Base-by-base conservation (phyloP, 2,113 vertebrate species). In the Tricholaema leucomelas region DNA sequence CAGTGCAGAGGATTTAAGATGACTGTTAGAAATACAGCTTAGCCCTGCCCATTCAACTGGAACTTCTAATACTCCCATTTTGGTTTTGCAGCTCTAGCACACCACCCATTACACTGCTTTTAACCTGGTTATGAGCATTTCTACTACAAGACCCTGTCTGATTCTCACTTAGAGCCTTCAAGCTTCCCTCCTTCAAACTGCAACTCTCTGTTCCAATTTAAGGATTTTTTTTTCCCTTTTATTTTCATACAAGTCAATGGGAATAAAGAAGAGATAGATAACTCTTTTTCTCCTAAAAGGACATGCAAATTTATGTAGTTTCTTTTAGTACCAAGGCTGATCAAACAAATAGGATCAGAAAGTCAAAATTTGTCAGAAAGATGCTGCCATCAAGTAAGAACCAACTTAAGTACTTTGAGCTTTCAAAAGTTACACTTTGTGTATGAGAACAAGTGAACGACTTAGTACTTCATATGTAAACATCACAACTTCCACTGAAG, bases 291-390 rank as follows among this genome's bases (percentile, higher is more conserved):
- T 72, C 19, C 27, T 31, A 8, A 42, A 80, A 70, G n/a, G 2
- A 52, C 12, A 55, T 0, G 4, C 5, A 77, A 86, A 74, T 21
- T 33, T 27, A n/a, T 3, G 8, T 3, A 6, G 4, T 13, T 55
- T 44, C 38, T 33, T 35, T 65, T 58, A 58, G 9, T 31, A 40
- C 38, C 30, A 55, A 40, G 4, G 9, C 10, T 19, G 6, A 50
- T 27, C 36, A 42, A 23, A 74, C 8, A 46, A 2, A 5, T 0
- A 0, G 9, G 3, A 2, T 25, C 2, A 1, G 3, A 52, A 83
- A 81, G 23, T n/a, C n/a, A 27, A 38, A 9, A 36, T 6, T 17
- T 27, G 18, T 25, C 17, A 90, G 30, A 16, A 55, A 67, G 56
- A 78, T 8, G 19, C 10, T 40, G 31, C 31, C 5, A 3, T 2